A percentile compares a stretch with the other conserved stretches of the same genome.
phyloP scores from a whole-genome alignment of 1,140 invertebrate genomes.

The Tachypleus tridentatus region DNA sequence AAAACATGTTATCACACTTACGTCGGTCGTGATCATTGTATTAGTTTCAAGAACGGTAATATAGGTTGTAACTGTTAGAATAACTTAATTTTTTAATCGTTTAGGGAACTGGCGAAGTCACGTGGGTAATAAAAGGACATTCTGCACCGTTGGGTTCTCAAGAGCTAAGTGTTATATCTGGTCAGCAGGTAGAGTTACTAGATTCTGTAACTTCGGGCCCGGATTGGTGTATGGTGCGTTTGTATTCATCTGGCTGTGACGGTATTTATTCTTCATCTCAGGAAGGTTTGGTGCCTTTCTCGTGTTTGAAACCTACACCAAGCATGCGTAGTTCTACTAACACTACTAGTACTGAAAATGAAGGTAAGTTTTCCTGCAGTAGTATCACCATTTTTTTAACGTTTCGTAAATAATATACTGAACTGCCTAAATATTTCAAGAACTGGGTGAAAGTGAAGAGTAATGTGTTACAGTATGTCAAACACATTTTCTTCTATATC shows the following conservation, averaged over 20 bases:
- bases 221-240: slow-evolving; percentile 35
- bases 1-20: no score
- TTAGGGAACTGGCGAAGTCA: slow-evolving; percentile 53
- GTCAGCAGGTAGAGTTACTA: slow-evolving; percentile 80
- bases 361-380: no score
- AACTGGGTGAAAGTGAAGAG: no score
- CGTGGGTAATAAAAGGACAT: slow-evolving; percentile 73
- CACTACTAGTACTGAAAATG: slow-evolving; percentile 30
- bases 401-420: no score
- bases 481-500: no score
- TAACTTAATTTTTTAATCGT: not conserved
- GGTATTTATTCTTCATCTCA: slow-evolving; percentile 16
- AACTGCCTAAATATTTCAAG: no score
- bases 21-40: no score
- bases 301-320: slow-evolving; percentile 22
- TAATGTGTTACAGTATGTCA: no score
- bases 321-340: slow-evolving; percentile 24
- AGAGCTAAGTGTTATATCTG: slow-evolving; percentile 51
- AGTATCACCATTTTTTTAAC: no score
- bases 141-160: slow-evolving; percentile 50
- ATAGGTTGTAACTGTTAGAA: no score
- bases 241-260: slow-evolving; percentile 26
- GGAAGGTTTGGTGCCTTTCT: slow-evolving; percentile 20
- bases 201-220: slow-evolving; percentile 44
- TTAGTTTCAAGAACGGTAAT: no score